phyloP scores from a whole-genome alignment of 2,888 invertebrate species.

The Theodoxus fluviatilis region DNA sequence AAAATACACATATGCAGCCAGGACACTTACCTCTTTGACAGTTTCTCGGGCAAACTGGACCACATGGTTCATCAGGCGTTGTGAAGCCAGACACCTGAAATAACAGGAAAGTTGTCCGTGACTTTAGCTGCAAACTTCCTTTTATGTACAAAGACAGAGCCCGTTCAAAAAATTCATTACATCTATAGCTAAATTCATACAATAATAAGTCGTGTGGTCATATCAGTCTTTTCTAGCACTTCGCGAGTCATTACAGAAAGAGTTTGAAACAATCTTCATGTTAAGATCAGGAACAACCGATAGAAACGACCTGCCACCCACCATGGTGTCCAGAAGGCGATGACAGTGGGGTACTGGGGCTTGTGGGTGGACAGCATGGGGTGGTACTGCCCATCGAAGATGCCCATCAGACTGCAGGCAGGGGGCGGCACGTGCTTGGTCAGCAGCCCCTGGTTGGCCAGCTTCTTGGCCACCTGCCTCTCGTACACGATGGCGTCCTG shows the following conservation, averaged over 20 bases:
- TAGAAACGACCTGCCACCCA: constrained; percentile 32
- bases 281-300: too few species aligned
- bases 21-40: constrained; percentile 46
- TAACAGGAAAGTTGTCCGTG: not conserved
- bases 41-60: constrained; percentile 57
- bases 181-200: too few species aligned
- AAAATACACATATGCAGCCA: not conserved
- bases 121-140: too few species aligned
- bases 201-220: too few species aligned
- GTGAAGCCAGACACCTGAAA: constrained; percentile 56
- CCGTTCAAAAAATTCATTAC: too few species aligned
- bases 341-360: constrained; percentile 53
- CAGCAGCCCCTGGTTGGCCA: constrained; percentile 62
- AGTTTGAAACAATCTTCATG: too few species aligned
- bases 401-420: constrained; percentile 56
- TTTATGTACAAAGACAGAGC: too few species aligned
- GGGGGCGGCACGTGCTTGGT: constrained; percentile 59
- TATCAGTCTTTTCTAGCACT: too few species aligned
- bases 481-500: constrained; percentile 56
- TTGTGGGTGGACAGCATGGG: constrained; percentile 55
- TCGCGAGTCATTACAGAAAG: too few species aligned
- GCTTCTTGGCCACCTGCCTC: constrained; percentile 54
- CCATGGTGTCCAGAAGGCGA: constrained; percentile 65
- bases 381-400: constrained; percentile 61
- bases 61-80: constrained; percentile 54